Evolutionary conservation across 2,888 invertebrate species (phyloP), one percentile per base, ranked within the genome.

Genomic region (Xestia c-nigrum): DNA sequence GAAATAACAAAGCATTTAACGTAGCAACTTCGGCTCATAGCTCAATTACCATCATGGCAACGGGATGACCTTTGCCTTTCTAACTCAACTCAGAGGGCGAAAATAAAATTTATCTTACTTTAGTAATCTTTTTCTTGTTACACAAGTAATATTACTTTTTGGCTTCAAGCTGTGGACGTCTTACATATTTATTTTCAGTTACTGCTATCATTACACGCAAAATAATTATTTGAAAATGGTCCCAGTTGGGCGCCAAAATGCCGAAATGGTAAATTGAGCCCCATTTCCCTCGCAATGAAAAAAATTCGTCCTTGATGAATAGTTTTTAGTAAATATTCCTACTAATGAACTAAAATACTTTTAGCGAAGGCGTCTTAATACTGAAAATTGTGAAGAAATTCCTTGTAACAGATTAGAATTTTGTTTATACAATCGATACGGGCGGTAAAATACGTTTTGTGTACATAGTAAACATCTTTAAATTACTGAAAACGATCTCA

Each of bases 1-100:
- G 65, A 74, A 81, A 83, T 82, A 82, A 88, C 83, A 82, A 83
- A 78, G 69, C 79, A 68, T 88, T 85, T 81, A 70, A 82, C 78
- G 81, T 84, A 68, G 66, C 57, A 72, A 81, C 80, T 74, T 67
- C 61, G 24, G 31, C 61, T 14, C 47, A 73, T 52, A 24, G 65
- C 68, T 80, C 84, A 80, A 83, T 83, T 85, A 81, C 70, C 75
- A 78, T 69, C 81, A 81, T 81, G 78, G 81, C 84, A 75, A 86
- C 82, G 57, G 61, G 55, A 64, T 81, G 87, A 85, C 85, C 87
- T 84, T 80, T 85, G 83, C 84, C 77, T 78, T 85, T 84, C 31
- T 59, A 78, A 66, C 50, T 78, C 57, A 21, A 66, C 46, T 78
- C 57, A 24, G 61, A 69, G 52, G 77, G 69, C 61, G 65, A 76